A percentile compares a stretch with the other conserved stretches of the same genome.
These are phyloP conservation scores for Chironomus tepperi DNA, from an alignment of 1,140 invertebrate genomes.

Conservation along the genomic window DNA sequence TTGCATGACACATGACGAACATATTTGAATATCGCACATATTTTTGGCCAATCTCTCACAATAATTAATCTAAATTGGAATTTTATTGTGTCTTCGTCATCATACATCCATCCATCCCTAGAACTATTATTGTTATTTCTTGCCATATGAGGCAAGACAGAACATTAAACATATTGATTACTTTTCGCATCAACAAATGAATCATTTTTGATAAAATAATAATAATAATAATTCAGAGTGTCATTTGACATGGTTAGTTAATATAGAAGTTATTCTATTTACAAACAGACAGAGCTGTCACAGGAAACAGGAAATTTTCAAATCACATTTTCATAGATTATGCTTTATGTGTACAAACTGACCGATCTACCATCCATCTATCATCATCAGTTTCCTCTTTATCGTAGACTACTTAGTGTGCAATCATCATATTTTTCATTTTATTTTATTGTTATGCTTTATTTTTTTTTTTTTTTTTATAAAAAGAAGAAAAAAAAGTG, in stretches of 20 bases:
- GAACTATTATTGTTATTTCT: no score
- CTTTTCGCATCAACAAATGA: no score
- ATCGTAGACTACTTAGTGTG: background rate
- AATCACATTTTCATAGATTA: slow-evolving; percentile 5
- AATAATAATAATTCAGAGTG: no score
- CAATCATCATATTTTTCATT: slow-evolving; percentile 2
- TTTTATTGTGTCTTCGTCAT: background rate
- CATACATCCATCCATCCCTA: no score
- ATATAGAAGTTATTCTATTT: no score
- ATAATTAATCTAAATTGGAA: slow-evolving; percentile 2
- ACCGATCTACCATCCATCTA: background rate
- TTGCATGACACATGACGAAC: background rate
- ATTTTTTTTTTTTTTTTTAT: no score
- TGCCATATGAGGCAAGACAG: background rate
- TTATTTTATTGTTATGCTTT: background rate
- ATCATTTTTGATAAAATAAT: background rate
- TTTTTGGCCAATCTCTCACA: background rate
- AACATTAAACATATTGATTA: background rate
- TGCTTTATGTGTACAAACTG: background rate
- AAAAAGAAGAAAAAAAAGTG: background rate
- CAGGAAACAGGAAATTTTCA: slow-evolving; percentile 13
- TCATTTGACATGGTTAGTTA: no score
- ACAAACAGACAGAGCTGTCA: background rate
- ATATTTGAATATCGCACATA: background rate
- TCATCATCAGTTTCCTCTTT: background rate